Conservation (phyloP, 1,140 invertebrate species). For the Drosophila jambulina region DNA sequence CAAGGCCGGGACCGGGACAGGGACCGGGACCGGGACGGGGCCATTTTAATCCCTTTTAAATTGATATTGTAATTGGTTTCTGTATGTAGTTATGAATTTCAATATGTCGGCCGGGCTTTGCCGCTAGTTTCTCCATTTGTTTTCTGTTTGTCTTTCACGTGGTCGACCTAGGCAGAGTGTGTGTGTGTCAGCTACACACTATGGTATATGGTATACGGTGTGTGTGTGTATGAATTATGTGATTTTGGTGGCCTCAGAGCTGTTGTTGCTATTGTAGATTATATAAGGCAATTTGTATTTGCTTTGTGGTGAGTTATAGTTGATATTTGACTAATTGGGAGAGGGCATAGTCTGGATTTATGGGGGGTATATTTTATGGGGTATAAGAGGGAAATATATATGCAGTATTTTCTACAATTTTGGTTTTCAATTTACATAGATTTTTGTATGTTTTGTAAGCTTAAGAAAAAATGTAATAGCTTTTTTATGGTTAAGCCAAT, state of each 20-base stretch:
- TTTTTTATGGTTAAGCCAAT: neutral
- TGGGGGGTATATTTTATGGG: neutral
- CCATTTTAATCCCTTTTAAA: slow-evolving; percentile 81
- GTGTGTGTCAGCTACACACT: slow-evolving; percentile 5
- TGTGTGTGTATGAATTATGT: slow-evolving; percentile 38
- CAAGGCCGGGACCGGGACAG: slow-evolving; percentile 5
- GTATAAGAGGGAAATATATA: neutral
- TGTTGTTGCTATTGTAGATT: slow-evolving; percentile 25
- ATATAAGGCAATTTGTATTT: slow-evolving; percentile 38
- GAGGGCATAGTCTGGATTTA: neutral
- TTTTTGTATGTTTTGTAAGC: neutral
- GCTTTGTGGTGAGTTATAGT: slow-evolving; percentile 34
- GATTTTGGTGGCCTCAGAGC: slow-evolving; percentile 26
- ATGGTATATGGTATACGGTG: neutral
- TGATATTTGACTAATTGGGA: slow-evolving; percentile 25
- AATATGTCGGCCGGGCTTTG: slow-evolving; percentile 59
- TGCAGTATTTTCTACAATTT: neutral
- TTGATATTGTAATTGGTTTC: slow-evolving; percentile 83
- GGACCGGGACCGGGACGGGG: slow-evolving; percentile 13
- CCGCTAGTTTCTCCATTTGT: slow-evolving; percentile 33
- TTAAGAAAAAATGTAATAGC: neutral
- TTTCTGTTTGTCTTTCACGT: slow-evolving; percentile 33
- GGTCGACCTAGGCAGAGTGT: neutral
- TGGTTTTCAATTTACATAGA: neutral
- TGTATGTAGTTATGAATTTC: slow-evolving; percentile 79